Base-by-base conservation (phyloP, 53 echinoderm and acorn worm species). In the Stichopus horrens region DNA sequence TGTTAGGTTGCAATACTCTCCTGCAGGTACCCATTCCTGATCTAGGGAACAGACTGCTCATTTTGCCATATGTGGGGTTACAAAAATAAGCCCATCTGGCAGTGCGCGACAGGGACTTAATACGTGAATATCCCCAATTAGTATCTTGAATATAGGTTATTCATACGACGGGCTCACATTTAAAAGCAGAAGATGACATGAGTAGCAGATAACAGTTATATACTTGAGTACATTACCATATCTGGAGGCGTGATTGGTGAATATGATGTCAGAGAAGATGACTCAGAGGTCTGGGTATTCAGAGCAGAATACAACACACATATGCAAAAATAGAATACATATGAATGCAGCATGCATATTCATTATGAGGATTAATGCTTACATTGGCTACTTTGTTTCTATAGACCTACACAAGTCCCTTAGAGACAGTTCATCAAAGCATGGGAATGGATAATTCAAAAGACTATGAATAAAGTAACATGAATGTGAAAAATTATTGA, bases 211-310 rank as follows among this genome's bases (percentile, higher is more conserved):
- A n/a, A 71, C 37, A 37, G 37, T 37, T 37, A 52, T 56, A 80
- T 80, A 57, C 19, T 58, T 5, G 54, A 81, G 81, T 86, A 86
- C 86, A 4, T 86, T 86, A 86, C 86, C 86, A 86, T 86, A 4
- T 86, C 86, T 68, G 86, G 86, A 53, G 86, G 86, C 86, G 86
- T 22, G 81, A 81, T 81, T 56, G 81, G 81, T 81, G 81, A 58
- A 58, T 81, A 81, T 79, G 80, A 79, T 81, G 81, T 81, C 81
- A 81, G 81, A 56, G 81, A 81, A 56, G 81, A 81, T 20, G 81
- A 81, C 81, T 81, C 81, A 81, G 81, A 81, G 81, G 81, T 81
- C 81, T 81, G 81, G 81, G 81, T 81, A 81, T 19, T 81, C 81
- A 81, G 81, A 81, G 81, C 81, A 81, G 81, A 81, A 56, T 37